phyloP scores from a whole-genome alignment of 2,113 vertebrate species.

The Setophaga kirtlandii region DNA sequence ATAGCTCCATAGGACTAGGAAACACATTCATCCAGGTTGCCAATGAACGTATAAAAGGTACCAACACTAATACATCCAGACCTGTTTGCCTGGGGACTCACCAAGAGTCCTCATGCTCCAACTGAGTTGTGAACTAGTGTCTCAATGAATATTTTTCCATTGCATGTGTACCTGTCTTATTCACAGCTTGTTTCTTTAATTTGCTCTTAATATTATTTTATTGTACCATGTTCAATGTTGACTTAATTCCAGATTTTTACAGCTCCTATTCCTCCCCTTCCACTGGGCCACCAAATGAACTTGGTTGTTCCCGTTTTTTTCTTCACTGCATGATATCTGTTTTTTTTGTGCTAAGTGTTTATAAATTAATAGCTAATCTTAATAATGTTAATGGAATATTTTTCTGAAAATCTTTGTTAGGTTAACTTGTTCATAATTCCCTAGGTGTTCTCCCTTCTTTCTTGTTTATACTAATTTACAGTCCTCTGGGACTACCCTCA shows the following conservation, averaged over 20 bases:
- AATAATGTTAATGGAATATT: background rate
- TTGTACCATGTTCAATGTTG: background rate
- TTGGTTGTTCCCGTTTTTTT: background rate
- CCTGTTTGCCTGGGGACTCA: background rate
- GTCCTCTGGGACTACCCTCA: background rate
- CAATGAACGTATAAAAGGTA: background rate
- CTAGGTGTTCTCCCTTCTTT: background rate
- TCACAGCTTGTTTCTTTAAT: background rate
- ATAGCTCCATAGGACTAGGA: background rate
- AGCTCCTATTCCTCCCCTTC: rapidly evolving
- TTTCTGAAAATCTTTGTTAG: background rate
- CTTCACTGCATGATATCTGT: background rate
- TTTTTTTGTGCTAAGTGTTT: background rate
- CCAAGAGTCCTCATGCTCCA: background rate
- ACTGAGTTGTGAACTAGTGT: background rate
- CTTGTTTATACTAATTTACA: background rate
- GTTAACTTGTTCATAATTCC: background rate
- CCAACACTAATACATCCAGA: rapidly evolving
- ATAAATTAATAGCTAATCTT: background rate
- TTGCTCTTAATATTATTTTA: background rate
- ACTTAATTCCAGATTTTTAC: background rate
- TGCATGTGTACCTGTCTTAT: background rate
- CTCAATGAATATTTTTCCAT: background rate
- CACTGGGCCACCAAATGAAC: background rate
- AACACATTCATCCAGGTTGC: background rate